Evolutionary conservation across 2,113 vertebrate genomes (phyloP), one percentile per base, ranked within the genome.

Genomic region (cattle (Bos taurus)): DNA sequence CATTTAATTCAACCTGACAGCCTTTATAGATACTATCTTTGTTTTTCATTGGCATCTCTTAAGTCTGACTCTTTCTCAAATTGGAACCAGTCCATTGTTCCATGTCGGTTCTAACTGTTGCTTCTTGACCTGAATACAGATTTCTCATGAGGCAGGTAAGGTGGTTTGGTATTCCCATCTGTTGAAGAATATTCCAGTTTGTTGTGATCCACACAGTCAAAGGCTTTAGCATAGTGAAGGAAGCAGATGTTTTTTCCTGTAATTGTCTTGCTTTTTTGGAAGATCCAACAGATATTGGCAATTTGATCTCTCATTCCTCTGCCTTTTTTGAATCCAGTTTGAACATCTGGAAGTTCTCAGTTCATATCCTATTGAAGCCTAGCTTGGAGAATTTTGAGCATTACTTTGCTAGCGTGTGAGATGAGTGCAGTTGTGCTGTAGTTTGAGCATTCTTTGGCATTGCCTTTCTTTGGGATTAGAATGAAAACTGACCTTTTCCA

Each of bases 1-100:
- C 87, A 97, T 85, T 71, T 94, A 95, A 95, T 97, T 98, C 92
- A 97, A 33, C 52, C 77, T 97, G 91, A 98, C 98, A 52, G 62
- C 86, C 60, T 98, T 96, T 86, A 96, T 80, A 90, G 95, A 95
- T 82, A 23, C 14, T 14, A 2, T 1, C 40, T 77, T 89, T 97
- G 91, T 23, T 98, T 98, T 97, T 97, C 85, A 93, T 89, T 97
- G 87, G 30, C 86, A 94, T 88, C 60, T 94, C 90, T 95, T 93
- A 97, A 98, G 97, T 88, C 81, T 50, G 91, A 98, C 89, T 71
- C n/a, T 40, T 23, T 71, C 67, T 36, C 9, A 71, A 71, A 71
- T 3, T 23, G 67, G 19, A 71, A 40, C n/a, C 67, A 71, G n/a
- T 71, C 67, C 36, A 23, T 71, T 71, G 9, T 71, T 40, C 10